Conservation (phyloP, 2,888 invertebrate species). For the Salticus scenicus region DNA sequence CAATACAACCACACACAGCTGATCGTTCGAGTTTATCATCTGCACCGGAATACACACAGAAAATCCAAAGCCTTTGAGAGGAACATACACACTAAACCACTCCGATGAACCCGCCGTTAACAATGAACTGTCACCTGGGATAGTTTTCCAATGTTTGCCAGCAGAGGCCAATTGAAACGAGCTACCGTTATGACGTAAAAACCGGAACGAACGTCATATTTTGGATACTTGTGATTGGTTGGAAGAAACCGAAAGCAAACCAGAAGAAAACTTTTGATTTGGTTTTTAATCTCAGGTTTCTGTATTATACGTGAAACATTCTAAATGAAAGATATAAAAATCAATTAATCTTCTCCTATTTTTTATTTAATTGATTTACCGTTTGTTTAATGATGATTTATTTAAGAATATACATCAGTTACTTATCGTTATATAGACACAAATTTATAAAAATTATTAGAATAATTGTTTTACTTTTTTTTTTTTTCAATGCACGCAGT, state of each 20-base stretch:
- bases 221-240: slow-evolving; percentile 28
- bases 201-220: slow-evolving; percentile 37
- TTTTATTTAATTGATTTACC: too few species aligned
- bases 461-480: too few species aligned
- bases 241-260: slow-evolving; percentile 28
- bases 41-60: background rate
- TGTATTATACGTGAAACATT: too few species aligned
- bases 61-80: background rate
- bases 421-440: too few species aligned
- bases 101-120: slow-evolving; percentile 37
- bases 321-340: too few species aligned
- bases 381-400: too few species aligned
- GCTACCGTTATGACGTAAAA: slow-evolving; percentile 52
- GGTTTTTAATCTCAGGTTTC: too few species aligned
- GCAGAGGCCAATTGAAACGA: slow-evolving; percentile 34
- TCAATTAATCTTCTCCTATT: too few species aligned
- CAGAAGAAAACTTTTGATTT: too few species aligned
- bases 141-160: slow-evolving; percentile 27
- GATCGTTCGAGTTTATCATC: background rate
- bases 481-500: too few species aligned
- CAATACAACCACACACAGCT: background rate
- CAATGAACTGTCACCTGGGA: slow-evolving; percentile 51
- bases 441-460: too few species aligned
- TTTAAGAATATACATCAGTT: too few species aligned
- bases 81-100: background rate